These are phyloP conservation scores for Microcaecilia unicolor DNA, from an alignment of 2,797 vertebrate genomes.

Conservation along the genomic window DNA sequence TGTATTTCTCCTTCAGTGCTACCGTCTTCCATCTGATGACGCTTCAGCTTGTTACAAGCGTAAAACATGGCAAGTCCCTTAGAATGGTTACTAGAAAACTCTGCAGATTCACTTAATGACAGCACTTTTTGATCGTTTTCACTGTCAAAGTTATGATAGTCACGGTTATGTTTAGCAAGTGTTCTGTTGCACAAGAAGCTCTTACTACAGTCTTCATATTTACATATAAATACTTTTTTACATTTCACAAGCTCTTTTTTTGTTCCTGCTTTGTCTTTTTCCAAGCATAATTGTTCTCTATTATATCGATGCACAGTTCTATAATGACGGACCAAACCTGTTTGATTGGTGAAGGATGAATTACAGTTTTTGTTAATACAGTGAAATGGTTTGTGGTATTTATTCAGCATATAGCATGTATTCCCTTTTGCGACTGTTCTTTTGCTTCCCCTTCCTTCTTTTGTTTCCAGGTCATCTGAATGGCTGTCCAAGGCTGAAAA, in stretches of 20 bases:
- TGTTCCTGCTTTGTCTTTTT: conserved; percentile 70
- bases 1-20: conserved; percentile 51
- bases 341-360: conserved; percentile 82
- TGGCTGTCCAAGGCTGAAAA: conserved; percentile 45
- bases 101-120: conserved; percentile 48
- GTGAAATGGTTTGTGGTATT: conserved; percentile 90
- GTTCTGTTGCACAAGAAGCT: conserved; percentile 63
- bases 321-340: conserved; percentile 84
- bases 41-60: conserved; percentile 80
- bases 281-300: conserved; percentile 82
- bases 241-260: conserved; percentile 70
- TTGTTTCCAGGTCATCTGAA: conserved; percentile 50
- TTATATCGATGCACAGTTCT: conserved; percentile 85
- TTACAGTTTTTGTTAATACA: conserved; percentile 90
- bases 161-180: conserved; percentile 63
- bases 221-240: conserved; percentile 68
- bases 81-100: conserved; percentile 77
- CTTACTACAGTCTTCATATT: conserved; percentile 68
- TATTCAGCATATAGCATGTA: conserved; percentile 82
- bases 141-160: conserved; percentile 53
- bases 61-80: conserved; percentile 79
- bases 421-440: conserved; percentile 83
- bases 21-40: conserved; percentile 68
- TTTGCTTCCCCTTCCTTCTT: conserved; percentile 74
- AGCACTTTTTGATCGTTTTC: conserved; percentile 52